Evolutionary conservation across 2,113 vertebrate species (phyloP), one percentile per base, ranked within the genome.

Genomic region (Callospermophilus lateralis): DNA sequence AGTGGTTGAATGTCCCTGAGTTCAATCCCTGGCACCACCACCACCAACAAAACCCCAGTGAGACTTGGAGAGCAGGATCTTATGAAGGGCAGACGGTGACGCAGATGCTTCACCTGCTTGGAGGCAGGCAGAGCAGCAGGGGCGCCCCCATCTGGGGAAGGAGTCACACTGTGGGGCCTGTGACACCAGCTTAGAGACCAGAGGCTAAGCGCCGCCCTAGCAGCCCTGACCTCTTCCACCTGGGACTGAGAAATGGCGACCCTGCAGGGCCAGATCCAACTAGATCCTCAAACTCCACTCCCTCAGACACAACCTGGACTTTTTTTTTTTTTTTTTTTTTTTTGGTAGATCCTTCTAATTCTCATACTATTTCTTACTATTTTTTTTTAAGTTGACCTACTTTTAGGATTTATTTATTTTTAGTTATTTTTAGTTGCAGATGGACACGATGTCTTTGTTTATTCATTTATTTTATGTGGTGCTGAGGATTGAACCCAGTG

Each of bases 321-420:
- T 9, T 13, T 34, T 74, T 53, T 51, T 53, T 53, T 53, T 53
- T 51, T 48, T 48, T 48, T 48, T 51, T 45, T 45, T 45, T 45
- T 45, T 45, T 45, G 39, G 39, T 61, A 37, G 32, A 22, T 67
- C 20, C 32, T 92, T 63, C 3, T 30, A 55, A 34, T 17, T 70
- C 83, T 37, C n/a, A 5, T 37, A 16, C 22, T 45, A 32, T 26
- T 63, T 78, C 24, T 67, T 51, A 67, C 45, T 42, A n/a, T 6
- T 84, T 90, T 86, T 90, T 86, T 70, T 91, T 73, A 24, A 65
- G 39, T 58, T 65, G 37, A 55, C n/a, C 91, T 20, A 45, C 45
- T 45, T 45, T 45, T 45, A 45, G 45, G 45, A 45, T 45, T 45
- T 45, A 45, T 45, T 45, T 45, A 45, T 45, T 45, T 45, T 42